Evolutionary conservation across 2,797 vertebrate species (phyloP).

Genomic region (Alca torda): DNA sequence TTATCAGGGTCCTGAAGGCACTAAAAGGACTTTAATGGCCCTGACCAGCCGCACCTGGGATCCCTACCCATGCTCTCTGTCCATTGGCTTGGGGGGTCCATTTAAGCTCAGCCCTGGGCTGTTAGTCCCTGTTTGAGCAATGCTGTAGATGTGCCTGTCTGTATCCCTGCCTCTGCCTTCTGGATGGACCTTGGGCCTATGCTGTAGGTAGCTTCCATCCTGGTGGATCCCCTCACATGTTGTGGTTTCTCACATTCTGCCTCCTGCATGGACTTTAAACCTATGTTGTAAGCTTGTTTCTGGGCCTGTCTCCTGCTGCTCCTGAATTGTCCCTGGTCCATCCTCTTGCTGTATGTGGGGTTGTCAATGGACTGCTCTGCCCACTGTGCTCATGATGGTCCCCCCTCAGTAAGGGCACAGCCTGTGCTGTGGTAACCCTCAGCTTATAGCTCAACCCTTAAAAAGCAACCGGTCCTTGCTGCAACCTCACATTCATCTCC

Average conservation of each 20-base stretch:
- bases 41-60: neutral
- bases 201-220: neutral
- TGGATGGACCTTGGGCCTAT: rapidly evolving
- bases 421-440: neutral
- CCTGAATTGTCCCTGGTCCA: neutral
- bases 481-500: neutral
- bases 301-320: neutral
- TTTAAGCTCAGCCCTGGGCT: neutral
- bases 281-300: neutral
- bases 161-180: rapidly evolving
- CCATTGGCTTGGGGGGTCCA: neutral
- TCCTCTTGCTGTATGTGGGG: neutral
- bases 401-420: neutral
- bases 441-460: neutral
- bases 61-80: neutral
- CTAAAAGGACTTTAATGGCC: neutral
- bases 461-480: neutral
- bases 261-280: neutral
- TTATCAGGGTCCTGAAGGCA: neutral
- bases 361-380: neutral
- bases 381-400: neutral
- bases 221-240: rapidly evolving
- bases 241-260: neutral
- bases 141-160: rapidly evolving
- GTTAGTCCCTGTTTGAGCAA: rapidly evolving